Conservation (phyloP, 2,888 invertebrate genomes). For the Temnothorax rugatulus region DNA sequence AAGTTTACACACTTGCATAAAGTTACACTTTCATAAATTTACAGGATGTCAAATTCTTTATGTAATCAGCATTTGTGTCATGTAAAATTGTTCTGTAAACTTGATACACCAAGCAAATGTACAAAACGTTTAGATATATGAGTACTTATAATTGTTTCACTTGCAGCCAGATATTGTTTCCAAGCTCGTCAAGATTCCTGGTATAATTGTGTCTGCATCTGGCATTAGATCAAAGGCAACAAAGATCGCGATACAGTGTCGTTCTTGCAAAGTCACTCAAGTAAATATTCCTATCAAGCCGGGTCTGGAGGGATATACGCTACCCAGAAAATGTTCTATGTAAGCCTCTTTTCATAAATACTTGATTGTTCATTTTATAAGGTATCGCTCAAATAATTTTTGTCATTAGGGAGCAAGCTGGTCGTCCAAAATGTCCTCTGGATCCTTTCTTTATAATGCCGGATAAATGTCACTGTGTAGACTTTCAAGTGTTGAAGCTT, state of each 20-base stretch:
- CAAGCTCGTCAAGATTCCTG: conserved; percentile 96
- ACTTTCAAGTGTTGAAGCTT: conserved; percentile 98
- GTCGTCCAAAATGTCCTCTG: conserved; percentile 96
- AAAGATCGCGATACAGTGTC: conserved; percentile 97
- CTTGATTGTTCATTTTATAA: conserved; percentile 13
- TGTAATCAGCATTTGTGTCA: neutral
- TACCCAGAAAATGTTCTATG: conserved; percentile 98
- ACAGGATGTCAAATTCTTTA: neutral
- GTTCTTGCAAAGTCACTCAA: conserved; percentile 96
- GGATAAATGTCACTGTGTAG: conserved; percentile 98
- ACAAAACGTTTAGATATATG: neutral
- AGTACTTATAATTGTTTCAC: neutral
- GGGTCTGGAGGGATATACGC: conserved; percentile 97
- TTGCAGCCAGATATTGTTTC: conserved; percentile 96
- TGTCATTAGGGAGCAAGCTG: conserved; percentile 93
- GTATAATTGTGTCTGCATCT: conserved; percentile 97
- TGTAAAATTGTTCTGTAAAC: neutral
- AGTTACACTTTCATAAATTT: neutral
- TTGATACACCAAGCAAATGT: neutral
- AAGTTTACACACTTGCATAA: neutral
- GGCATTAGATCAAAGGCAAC: conserved; percentile 98
- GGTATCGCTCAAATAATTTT: conserved; percentile 9
- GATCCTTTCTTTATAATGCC: conserved; percentile 99
- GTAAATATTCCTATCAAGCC: conserved; percentile 96
- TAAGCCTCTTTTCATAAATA: conserved; percentile 87